Conservation (phyloP, 2,113 vertebrate species). For the Laticauda colubrina region DNA sequence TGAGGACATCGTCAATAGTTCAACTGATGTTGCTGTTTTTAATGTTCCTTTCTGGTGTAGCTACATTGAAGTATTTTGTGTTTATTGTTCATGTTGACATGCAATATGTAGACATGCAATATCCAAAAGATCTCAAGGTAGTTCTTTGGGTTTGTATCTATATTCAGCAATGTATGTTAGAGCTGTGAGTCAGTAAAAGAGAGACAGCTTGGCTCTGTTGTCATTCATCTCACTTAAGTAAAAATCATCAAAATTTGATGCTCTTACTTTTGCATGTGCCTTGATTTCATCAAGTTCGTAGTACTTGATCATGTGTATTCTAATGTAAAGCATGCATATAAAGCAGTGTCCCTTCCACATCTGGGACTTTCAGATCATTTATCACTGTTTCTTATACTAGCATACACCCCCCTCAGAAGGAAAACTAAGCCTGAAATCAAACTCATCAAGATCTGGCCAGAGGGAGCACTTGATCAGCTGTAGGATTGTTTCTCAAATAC, state of each 20-base stretch:
- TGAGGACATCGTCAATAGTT: background rate
- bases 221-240: background rate
- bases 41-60: background rate
- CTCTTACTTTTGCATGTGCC: background rate
- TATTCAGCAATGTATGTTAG: background rate
- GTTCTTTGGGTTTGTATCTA: background rate
- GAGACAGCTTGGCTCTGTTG: background rate
- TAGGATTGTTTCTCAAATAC: too few species aligned
- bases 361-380: too few species aligned
- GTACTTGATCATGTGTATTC: too few species aligned
- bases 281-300: background rate
- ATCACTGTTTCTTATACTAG: too few species aligned
- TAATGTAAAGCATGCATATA: too few species aligned
- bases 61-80: background rate
- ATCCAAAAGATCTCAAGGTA: background rate
- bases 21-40: background rate
- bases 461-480: too few species aligned
- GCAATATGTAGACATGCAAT: background rate
- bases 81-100: background rate
- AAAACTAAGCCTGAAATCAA: too few species aligned
- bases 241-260: background rate
- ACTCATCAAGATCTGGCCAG: too few species aligned
- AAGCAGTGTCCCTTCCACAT: too few species aligned
- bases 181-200: background rate
- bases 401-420: too few species aligned